Evolutionary conservation across 2,888 invertebrate genomes (phyloP).

Genomic region (Drosophila paramelanica): DNA sequence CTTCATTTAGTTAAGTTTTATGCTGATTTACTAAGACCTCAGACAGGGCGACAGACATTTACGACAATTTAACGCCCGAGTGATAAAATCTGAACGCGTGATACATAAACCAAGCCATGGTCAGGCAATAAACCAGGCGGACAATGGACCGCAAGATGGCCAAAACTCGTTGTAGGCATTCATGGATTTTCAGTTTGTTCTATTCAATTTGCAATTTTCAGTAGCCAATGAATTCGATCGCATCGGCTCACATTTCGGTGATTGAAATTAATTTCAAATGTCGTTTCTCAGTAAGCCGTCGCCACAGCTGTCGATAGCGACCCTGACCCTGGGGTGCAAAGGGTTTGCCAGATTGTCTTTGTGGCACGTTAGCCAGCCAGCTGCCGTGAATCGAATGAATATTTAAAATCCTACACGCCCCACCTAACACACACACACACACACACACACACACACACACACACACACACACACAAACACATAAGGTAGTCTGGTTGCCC

Average conservation of each 20-base stretch:
- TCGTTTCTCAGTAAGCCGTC: conserved; percentile 53
- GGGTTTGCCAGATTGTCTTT: conserved; percentile 43
- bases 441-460: conserved; percentile 5
- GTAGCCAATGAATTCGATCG: conserved; percentile 47
- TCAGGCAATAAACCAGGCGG: conserved; percentile 42
- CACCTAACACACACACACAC: conserved; percentile 23
- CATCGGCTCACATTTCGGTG: conserved; percentile 61
- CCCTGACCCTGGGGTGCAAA: conserved; percentile 55
- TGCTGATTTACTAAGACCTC: conserved; percentile 77
- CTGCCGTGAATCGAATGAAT: conserved; percentile 69
- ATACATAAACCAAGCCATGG: conserved; percentile 42
- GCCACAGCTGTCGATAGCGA: conserved; percentile 26
- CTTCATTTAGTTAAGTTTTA: conserved; percentile 77
- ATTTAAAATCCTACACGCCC: conserved; percentile 71
- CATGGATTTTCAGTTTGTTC: conserved; percentile 44
- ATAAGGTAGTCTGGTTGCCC: conserved; percentile 45
- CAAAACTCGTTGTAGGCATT: conserved; percentile 28
- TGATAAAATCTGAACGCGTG: conserved; percentile 68
- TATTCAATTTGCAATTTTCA: conserved; percentile 63
- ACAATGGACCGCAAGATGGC: conserved; percentile 45
- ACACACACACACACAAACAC: not conserved
- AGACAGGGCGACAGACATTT: conserved; percentile 48
- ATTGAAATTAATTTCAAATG: conserved; percentile 81
- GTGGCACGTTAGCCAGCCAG: conserved; percentile 37
- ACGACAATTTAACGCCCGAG: conserved; percentile 66